Evolutionary conservation across 2,888 invertebrate species (phyloP), one percentile per base, ranked within the genome.

Genomic region (Himalopsyche japonica): DNA sequence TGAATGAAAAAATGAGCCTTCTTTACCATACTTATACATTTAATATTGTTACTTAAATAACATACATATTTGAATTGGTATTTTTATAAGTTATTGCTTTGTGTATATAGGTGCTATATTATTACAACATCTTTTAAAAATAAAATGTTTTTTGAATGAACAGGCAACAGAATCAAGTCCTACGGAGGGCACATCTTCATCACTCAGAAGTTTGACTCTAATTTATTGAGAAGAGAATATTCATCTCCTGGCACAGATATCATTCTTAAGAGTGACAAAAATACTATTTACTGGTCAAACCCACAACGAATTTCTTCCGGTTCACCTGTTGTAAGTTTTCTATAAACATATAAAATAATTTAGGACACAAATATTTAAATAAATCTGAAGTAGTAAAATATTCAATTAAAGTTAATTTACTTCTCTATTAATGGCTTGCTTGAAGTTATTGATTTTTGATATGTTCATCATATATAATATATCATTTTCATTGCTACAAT

Each of bases 151-250:
- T 77, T 70, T 79, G 3, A 30, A 30, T 89, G 88, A 87, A 89
- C 89, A 89, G 96, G 96, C 70, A 95, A 96, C 88, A 93, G 96
- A 91, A 93, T 98, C 8, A 93, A 95, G 83, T 97, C 98, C 0
- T 98, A 98, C 89, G 98, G 98, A 0, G 98, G 98, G 0, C 93
- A 93, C 81, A 90, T 98, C 6, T 94, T 94, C 20, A 94, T 97
- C 86, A 95, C 95, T 0, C 95, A 97, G 88, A 93, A 93, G 84
- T 97, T 95, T 88, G 92, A 93, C 6, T 94, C 94, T 0, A 92
- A 92, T 24, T 93, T 93, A 1, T 20, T 57, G 88, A 90, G 79
- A 20, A 90, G 91, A 15, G 88, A 89, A 10, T 85, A 87, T 3
- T 91, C 92, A 0, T 91, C 92, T 77, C 93, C 94, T 24, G 97